Evolutionary conservation across 92 coral and sea anemone genomes (phyloP).

Genomic region (Heteractis magnifica): DNA sequence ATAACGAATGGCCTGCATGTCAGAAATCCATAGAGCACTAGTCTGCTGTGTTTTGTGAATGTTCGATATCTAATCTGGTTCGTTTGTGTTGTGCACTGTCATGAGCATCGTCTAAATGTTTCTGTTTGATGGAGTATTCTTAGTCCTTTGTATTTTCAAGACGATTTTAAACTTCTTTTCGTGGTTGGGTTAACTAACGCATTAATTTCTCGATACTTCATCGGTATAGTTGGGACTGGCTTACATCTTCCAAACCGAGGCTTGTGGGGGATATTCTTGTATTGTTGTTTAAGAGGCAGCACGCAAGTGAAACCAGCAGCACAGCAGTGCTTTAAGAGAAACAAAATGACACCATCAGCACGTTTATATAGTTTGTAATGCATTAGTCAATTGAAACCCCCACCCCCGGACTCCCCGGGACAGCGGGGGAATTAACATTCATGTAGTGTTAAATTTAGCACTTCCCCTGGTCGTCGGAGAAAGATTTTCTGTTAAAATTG

Average conservation of each 20-base stretch:
- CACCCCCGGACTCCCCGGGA: too few species aligned
- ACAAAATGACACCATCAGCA: not conserved
- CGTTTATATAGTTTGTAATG: not conserved
- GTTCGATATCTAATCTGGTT: too few species aligned
- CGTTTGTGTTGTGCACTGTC: too few species aligned
- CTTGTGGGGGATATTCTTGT: slow-evolving; percentile 2
- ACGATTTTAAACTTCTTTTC: not conserved
- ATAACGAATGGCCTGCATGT: not conserved
- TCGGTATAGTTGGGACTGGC: not conserved
- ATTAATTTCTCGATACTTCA: not conserved
- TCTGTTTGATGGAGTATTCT: too few species aligned
- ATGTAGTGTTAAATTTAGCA: too few species aligned
- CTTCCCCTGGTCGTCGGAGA: too few species aligned
- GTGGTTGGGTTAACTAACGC: not conserved
- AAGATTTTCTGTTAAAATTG: too few species aligned
- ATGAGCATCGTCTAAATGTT: too few species aligned
- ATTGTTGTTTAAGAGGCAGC: not conserved
- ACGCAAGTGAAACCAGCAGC: slow-evolving; percentile 18
- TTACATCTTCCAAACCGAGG: not conserved
- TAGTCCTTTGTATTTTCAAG: not conserved
- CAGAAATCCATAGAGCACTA: not conserved
- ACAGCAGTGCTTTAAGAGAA: slow-evolving; percentile 17
- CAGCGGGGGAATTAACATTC: too few species aligned
- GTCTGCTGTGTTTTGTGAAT: too few species aligned
- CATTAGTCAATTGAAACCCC: not conserved